These are phyloP conservation scores for Peucedramus taeniatus DNA, from an alignment of 2,113 vertebrate species.

Conservation along the genomic window DNA sequence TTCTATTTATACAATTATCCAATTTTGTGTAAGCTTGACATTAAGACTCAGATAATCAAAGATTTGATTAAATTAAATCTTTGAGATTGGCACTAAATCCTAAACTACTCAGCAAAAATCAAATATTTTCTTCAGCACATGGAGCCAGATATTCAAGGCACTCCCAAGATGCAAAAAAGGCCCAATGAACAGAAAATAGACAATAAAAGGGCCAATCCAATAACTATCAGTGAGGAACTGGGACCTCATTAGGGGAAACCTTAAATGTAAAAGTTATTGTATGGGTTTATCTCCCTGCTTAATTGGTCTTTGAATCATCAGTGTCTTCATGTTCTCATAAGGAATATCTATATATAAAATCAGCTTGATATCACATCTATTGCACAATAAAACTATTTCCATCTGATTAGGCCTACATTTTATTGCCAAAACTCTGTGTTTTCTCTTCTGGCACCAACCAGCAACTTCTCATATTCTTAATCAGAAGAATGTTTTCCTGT, in stretches of 20 bases:
- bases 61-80: neutral
- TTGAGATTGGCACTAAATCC: neutral
- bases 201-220: neutral
- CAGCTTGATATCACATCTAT: neutral
- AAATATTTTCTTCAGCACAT: neutral
- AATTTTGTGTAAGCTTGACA: neutral
- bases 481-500: slow-evolving; percentile 47
- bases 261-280: neutral
- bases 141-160: neutral
- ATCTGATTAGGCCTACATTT: neutral
- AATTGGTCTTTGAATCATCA: neutral
- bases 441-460: slow-evolving; percentile 23
- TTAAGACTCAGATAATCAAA: neutral
- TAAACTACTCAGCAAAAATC: neutral
- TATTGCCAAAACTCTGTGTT: slow-evolving; percentile 7
- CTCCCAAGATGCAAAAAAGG: no score
- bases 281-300: neutral
- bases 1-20: neutral
- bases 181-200: neutral
- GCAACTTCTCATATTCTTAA: slow-evolving; percentile 41
- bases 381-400: neutral
- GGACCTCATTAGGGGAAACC: neutral
- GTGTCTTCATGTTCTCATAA: neutral
- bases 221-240: neutral
- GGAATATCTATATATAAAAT: neutral